Percentiles rank a stretch among this genome's conserved stretches.
These are phyloP conservation scores for Acromyrmex echinatior DNA, from an alignment of 1,140 invertebrate genomes.

Conservation along the genomic window DNA sequence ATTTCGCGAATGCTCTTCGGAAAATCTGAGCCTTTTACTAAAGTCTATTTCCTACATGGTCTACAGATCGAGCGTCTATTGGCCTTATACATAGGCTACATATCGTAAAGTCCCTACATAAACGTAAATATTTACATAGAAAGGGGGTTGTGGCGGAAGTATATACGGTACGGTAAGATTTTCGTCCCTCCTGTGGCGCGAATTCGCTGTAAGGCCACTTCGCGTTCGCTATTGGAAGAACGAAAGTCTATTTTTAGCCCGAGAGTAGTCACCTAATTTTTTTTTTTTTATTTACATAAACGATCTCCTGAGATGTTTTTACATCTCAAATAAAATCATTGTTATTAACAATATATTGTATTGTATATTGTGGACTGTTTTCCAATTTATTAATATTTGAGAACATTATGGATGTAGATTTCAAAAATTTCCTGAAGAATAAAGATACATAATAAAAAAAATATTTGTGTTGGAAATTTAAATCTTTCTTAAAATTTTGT, in stretches of 20 bases:
- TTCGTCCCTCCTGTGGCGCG: conserved; percentile 7
- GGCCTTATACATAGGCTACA: conserved; percentile 49
- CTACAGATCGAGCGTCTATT: conserved; percentile 58
- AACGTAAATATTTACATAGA: conserved; percentile 77
- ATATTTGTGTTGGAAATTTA: too few relatives aligned
- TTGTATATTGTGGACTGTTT: too few relatives aligned
- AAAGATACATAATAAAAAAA: too few relatives aligned
- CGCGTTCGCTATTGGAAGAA: conserved; percentile 7
- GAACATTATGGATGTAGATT: too few relatives aligned
- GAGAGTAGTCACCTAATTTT: too few relatives aligned
- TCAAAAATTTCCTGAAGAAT: too few relatives aligned
- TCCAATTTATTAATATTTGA: too few relatives aligned
- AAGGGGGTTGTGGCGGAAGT: neutral
- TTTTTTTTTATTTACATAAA: too few relatives aligned
- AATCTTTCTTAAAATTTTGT: too few relatives aligned
- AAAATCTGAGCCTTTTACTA: conserved; percentile 54
- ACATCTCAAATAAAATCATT: too few relatives aligned
- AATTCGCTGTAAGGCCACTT: conserved; percentile 39
- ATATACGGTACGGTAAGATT: conserved; percentile 46
- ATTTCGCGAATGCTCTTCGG: conserved; percentile 22
- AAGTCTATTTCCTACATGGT: conserved; percentile 53
- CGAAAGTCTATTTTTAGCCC: neutral
- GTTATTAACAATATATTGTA: too few relatives aligned
- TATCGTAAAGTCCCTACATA: conserved; percentile 35
- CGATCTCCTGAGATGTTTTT: too few relatives aligned